Percentiles rank a stretch among this genome's conserved stretches.
Evolutionary conservation across 2,797 vertebrate species (phyloP).

Genomic region (Cyclopterus lumpus): DNA sequence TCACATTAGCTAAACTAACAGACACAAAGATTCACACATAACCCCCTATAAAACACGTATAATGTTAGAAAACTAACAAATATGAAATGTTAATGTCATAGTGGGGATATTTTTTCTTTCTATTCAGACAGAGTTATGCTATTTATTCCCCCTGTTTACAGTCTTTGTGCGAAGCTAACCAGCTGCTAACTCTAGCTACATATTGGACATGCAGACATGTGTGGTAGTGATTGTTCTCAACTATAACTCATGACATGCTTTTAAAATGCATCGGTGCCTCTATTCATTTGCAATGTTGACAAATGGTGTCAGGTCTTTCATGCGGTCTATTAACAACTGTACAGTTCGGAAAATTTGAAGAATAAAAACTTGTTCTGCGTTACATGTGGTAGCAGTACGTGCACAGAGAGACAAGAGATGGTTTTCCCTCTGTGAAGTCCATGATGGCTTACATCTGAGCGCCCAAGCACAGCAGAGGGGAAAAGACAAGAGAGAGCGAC

Average conservation of each 20-base stretch:
- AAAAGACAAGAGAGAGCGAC: not conserved
- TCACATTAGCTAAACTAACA: not conserved
- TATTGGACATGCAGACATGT: not conserved
- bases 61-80: no score
- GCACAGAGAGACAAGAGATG: not conserved
- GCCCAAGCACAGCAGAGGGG: not conserved
- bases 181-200: not conserved
- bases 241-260: not conserved
- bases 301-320: not conserved
- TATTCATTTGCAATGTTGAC: no score
- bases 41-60: no score
- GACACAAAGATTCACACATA: not conserved
- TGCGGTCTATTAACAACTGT: not conserved
- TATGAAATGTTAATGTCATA: no score
- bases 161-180: not conserved
- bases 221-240: not conserved
- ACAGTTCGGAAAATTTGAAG: not conserved
- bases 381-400: not conserved
- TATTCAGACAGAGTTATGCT: not conserved
- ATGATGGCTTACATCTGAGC: slow-evolving; percentile 11
- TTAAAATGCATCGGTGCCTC: not conserved
- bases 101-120: no score
- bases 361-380: not conserved
- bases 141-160: not conserved
- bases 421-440: not conserved